Percentiles rank a stretch among this genome's conserved stretches.
These are phyloP conservation scores for Potorous gilbertii DNA, from an alignment of 2,797 vertebrate genomes.

Conservation along the genomic window DNA sequence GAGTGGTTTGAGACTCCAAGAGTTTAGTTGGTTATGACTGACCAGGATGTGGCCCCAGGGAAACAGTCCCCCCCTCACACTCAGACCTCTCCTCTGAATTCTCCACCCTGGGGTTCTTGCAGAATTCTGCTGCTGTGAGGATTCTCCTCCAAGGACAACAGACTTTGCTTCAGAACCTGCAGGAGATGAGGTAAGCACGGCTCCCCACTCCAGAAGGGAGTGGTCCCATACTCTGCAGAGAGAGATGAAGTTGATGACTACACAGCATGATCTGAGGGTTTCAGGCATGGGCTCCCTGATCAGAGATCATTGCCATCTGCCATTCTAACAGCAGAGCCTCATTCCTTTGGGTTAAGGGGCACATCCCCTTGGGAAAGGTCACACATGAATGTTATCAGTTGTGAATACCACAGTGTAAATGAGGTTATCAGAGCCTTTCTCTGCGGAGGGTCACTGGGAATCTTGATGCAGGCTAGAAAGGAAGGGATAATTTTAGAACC, in stretches of 20 bases:
- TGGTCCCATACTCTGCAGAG: neutral
- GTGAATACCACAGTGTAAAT: neutral
- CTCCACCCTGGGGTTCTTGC: slow-evolving; percentile 5
- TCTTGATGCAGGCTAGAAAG: neutral
- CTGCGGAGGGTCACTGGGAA: neutral
- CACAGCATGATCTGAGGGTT: neutral
- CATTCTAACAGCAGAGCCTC: neutral
- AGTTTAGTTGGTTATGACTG: neutral
- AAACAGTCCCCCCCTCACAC: neutral
- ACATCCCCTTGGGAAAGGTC: neutral
- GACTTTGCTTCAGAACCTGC: slow-evolving; percentile 59
- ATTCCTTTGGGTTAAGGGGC: neutral
- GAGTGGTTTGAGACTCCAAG: neutral
- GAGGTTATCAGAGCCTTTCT: neutral
- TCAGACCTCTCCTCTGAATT: neutral
- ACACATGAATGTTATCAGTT: neutral
- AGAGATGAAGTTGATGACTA: neutral
- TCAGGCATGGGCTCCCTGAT: neutral
- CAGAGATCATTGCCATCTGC: neutral
- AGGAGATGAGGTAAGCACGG: slow-evolving; percentile 59
- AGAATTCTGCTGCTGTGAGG: slow-evolving; percentile 62
- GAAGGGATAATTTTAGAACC: neutral
- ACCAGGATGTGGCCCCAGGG: neutral
- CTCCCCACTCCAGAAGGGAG: neutral
- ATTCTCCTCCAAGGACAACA: slow-evolving; percentile 57